Evolutionary conservation across 1,140 invertebrate genomes (phyloP).

Genomic region (Tachypleus tridentatus): DNA sequence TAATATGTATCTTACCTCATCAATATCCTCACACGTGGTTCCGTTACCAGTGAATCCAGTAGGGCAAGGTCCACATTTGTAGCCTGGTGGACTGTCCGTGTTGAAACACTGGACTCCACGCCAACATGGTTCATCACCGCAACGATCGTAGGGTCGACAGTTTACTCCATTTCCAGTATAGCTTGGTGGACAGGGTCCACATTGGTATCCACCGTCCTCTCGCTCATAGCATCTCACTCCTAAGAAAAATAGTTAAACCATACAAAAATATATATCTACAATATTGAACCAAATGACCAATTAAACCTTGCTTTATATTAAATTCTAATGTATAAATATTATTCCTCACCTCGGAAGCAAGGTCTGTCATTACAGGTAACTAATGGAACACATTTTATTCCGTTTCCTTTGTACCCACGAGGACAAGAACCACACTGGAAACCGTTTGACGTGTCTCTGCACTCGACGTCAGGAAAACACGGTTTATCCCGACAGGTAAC

Average conservation of each 20-base stretch:
- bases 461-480: slow-evolving; percentile 72
- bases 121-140: slow-evolving; percentile 59
- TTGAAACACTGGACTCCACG: slow-evolving; percentile 53
- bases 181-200: slow-evolving; percentile 70
- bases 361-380: slow-evolving; percentile 57
- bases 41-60: slow-evolving; percentile 74
- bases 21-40: slow-evolving; percentile 58
- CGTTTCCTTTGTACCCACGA: slow-evolving; percentile 58
- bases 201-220: slow-evolving; percentile 47
- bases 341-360: slow-evolving; percentile 55
- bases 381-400: slow-evolving; percentile 51
- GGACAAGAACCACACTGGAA: slow-evolving; percentile 66
- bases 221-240: slow-evolving; percentile 47
- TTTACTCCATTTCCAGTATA: slow-evolving; percentile 66
- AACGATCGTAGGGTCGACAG: slow-evolving; percentile 50
- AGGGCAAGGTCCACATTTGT: slow-evolving; percentile 57
- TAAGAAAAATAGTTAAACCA: slow-evolving; percentile 8
- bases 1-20: slow-evolving; percentile 47
- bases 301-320: no score
- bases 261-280: slow-evolving; percentile 7
- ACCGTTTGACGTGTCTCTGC: slow-evolving; percentile 51
- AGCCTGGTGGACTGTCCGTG: slow-evolving; percentile 53
- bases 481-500: slow-evolving; percentile 41
- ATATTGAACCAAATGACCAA: background rate
- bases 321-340: background rate